Evolutionary conservation across 1,140 invertebrate genomes (phyloP).

Genomic region (Plectrocnemia conspersa): DNA sequence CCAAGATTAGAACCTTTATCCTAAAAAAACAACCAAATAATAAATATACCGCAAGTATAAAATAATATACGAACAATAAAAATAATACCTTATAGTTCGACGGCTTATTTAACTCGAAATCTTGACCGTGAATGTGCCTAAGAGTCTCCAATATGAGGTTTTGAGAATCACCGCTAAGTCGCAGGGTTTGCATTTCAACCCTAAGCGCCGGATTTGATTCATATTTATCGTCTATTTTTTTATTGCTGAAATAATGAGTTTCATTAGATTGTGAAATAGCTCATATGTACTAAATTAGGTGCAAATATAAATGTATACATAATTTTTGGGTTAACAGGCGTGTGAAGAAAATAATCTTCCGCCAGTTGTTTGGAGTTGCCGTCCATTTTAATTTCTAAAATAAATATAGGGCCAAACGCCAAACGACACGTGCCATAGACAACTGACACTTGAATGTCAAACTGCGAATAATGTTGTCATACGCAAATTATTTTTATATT

Average conservation of each 20-base stretch:
- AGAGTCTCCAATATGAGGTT: constrained; percentile 66
- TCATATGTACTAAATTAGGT: not conserved
- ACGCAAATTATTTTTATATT: too few species aligned
- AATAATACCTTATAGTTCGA: constrained; percentile 50
- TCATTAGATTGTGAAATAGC: constrained; percentile 7
- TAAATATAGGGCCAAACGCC: not conserved
- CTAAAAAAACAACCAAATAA: constrained; percentile 38
- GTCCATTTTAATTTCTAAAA: constrained; percentile 40
- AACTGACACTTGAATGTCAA: not conserved
- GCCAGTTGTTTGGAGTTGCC: constrained; percentile 49
- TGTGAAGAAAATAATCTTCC: constrained; percentile 53
- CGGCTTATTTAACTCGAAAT: constrained; percentile 54
- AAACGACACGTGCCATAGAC: constrained; percentile 3
- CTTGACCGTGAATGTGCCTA: constrained; percentile 63
- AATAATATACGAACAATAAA: constrained; percentile 1
- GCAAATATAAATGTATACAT: constrained; percentile 42
- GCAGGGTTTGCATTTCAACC: constrained; percentile 66
- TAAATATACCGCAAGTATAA: not conserved
- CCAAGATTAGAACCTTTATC: constrained; percentile 62
- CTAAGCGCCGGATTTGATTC: constrained; percentile 52
- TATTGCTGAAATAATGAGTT: constrained; percentile 32
- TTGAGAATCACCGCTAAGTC: constrained; percentile 60
- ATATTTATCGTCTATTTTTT: constrained; percentile 45
- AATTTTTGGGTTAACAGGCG: constrained; percentile 51
- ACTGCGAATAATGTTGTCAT: not conserved